Evolutionary conservation across 1,140 invertebrate species (phyloP).

Genomic region (Drosophila lini): DNA sequence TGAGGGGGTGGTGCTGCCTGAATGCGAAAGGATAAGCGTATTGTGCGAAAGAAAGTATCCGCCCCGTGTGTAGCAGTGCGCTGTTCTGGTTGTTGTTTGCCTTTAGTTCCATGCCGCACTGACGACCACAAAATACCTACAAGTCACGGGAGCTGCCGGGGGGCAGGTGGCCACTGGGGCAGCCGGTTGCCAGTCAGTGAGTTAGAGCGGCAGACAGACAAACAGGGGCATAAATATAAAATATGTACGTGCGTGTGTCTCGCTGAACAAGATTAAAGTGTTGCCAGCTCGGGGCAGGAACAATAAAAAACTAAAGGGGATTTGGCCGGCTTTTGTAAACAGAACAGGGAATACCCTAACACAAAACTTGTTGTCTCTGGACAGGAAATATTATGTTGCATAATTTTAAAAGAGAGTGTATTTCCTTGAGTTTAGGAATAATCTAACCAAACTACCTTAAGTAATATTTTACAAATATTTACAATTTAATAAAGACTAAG

Average conservation of each 20-base stretch:
- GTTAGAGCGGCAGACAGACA: slow-evolving; percentile 47
- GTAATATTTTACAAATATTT: no score
- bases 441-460: not conserved
- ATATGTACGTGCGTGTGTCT: slow-evolving; percentile 55
- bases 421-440: not conserved
- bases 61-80: slow-evolving; percentile 19
- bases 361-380: not conserved
- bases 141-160: slow-evolving; percentile 47
- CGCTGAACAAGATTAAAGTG: slow-evolving; percentile 77
- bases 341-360: slow-evolving; percentile 19
- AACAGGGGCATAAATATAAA: slow-evolving; percentile 78
- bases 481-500: no score
- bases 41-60: slow-evolving; percentile 61
- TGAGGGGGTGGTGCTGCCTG: slow-evolving; percentile 1
- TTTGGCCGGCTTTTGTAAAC: not conserved
- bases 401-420: not conserved
- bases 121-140: slow-evolving; percentile 75
- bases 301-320: slow-evolving; percentile 31
- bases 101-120: slow-evolving; percentile 60
- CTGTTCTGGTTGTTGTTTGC: slow-evolving; percentile 43
- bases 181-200: slow-evolving; percentile 44
- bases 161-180: not conserved
- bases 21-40: slow-evolving; percentile 65
- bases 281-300: slow-evolving; percentile 52
- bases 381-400: no score